A percentile compares a stretch with the other conserved stretches of the same genome.
phyloP scores from a whole-genome alignment of 2,797 vertebrate genomes.

The Coreius guichenoti region DNA sequence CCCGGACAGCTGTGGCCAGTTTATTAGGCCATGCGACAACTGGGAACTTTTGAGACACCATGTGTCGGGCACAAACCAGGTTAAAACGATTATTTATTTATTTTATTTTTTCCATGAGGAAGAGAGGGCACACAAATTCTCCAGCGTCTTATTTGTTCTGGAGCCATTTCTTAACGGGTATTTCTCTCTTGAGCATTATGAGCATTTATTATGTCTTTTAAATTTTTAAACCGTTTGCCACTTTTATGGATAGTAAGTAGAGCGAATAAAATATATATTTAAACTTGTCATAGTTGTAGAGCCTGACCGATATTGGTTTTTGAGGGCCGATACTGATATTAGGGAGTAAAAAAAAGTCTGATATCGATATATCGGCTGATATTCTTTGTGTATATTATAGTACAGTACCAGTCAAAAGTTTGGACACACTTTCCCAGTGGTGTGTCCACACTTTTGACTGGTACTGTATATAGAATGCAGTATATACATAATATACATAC shows the following conservation, averaged over 20 bases:
- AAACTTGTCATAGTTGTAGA: background rate
- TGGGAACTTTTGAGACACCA: conserved; percentile 15
- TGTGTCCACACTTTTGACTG: no score
- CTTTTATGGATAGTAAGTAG: background rate
- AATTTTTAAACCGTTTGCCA: background rate
- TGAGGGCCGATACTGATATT: no score
- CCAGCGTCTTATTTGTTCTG: conserved; percentile 10
- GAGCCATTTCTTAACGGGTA: background rate
- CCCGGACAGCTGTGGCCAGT: conserved; percentile 9
- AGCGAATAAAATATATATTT: background rate
- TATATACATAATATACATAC: no score
- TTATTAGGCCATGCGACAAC: conserved; percentile 40
- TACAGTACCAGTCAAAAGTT: no score
- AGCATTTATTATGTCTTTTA: background rate
- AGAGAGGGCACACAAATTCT: background rate
- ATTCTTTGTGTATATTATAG: no score
- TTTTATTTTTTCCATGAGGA: background rate
- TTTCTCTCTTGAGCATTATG: background rate
- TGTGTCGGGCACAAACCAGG: conserved; percentile 16
- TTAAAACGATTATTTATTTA: background rate
- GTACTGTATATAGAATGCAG: no score
- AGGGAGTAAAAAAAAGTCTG: no score
- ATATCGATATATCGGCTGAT: no score
- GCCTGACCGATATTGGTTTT: no score
- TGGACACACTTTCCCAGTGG: no score